These are phyloP conservation scores for Calephelis nemesis DNA, from an alignment of 1,140 invertebrate species.

Conservation along the genomic window DNA sequence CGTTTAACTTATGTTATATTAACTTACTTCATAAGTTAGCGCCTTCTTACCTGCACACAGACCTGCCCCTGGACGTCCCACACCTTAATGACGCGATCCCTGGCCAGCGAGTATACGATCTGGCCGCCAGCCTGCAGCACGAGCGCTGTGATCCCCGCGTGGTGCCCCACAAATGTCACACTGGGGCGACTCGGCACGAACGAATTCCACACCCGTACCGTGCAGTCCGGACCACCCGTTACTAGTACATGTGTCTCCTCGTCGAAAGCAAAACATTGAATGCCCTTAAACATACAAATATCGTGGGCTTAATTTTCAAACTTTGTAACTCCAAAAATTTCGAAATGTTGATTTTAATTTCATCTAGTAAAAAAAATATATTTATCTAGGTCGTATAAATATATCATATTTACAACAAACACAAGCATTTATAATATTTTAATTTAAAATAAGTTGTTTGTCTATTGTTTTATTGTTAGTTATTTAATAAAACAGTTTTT, in stretches of 20 bases:
- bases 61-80: conserved; percentile 82
- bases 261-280: conserved; percentile 80
- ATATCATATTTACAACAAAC: too few species aligned
- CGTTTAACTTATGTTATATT: too few species aligned
- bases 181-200: conserved; percentile 84
- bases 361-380: too few species aligned
- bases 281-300: conserved; percentile 57
- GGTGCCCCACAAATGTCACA: conserved; percentile 84
- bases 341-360: too few species aligned
- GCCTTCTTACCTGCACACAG: conserved; percentile 78
- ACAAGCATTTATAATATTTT: too few species aligned
- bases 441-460: too few species aligned
- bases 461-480: too few species aligned
- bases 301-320: too few species aligned
- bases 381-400: too few species aligned
- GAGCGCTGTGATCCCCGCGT: conserved; percentile 83
- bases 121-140: conserved; percentile 79
- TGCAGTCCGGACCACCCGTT: conserved; percentile 86
- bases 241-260: conserved; percentile 81
- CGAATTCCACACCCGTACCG: conserved; percentile 87
- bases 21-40: too few species aligned
- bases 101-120: conserved; percentile 81
- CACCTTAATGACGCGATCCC: conserved; percentile 85
- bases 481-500: too few species aligned
- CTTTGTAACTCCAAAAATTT: too few species aligned